Evolutionary conservation across 2,888 invertebrate species (phyloP).

Genomic region (Agriopis leucophaearia): DNA sequence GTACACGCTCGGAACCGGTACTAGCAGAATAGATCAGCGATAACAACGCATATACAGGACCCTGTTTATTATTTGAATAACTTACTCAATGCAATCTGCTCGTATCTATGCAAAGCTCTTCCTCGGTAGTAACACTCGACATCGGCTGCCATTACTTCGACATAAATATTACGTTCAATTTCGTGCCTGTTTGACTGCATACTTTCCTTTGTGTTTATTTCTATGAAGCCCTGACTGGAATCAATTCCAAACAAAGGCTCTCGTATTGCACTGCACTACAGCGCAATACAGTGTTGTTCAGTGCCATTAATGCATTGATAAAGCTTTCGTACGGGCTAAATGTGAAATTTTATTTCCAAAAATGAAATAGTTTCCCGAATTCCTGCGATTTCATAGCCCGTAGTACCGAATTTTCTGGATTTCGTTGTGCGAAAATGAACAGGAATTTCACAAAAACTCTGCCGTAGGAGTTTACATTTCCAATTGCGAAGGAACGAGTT

Average conservation of each 20-base stretch:
- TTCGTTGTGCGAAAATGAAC: conserved; percentile 19
- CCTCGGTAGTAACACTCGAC: neutral
- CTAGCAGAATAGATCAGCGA: no score
- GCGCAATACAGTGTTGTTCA: conserved; percentile 27
- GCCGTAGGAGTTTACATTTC: conserved; percentile 24
- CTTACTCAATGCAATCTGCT: no score
- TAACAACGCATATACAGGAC: no score
- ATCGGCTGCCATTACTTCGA: conserved; percentile 14
- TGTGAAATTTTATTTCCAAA: conserved; percentile 24
- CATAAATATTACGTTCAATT: conserved; percentile 44
- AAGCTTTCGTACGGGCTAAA: conserved; percentile 25
- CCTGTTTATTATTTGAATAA: no score
- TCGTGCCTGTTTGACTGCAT: conserved; percentile 33
- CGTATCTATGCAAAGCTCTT: neutral
- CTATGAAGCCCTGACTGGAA: conserved; percentile 38
- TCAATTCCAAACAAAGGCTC: conserved; percentile 42
- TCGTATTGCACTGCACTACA: conserved; percentile 40
- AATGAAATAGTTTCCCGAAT: conserved; percentile 21
- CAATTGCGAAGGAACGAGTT: conserved; percentile 28
- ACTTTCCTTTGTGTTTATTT: conserved; percentile 16
- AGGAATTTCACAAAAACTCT: conserved; percentile 30
- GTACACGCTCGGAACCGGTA: no score
- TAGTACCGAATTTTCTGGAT: conserved; percentile 17
- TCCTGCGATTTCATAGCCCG: conserved; percentile 13
- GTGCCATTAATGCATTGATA: conserved; percentile 39